These are phyloP conservation scores for Formica selysi DNA, from an alignment of 1,140 invertebrate species.

Conservation along the genomic window DNA sequence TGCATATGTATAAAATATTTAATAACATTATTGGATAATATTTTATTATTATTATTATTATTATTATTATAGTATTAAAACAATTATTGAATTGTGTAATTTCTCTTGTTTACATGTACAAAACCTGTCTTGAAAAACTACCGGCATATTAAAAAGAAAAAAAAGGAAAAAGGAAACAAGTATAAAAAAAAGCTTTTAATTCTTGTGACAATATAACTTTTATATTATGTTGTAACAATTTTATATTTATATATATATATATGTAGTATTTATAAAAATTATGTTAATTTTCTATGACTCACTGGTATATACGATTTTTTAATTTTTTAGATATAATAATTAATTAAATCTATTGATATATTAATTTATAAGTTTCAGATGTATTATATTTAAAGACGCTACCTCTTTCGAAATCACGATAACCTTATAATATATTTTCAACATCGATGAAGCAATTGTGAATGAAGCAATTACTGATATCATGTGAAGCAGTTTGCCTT, in stretches of 20 bases:
- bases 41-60: slow-evolving; percentile 71
- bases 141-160: too few relatives aligned
- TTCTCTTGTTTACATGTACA: slow-evolving; percentile 15
- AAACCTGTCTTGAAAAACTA: too few relatives aligned
- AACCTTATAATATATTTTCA: slow-evolving; percentile 10
- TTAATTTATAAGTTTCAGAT: slow-evolving; percentile 4
- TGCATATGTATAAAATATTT: slow-evolving; percentile 81
- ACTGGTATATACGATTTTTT: too few relatives aligned
- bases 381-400: too few relatives aligned
- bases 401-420: background rate
- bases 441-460: background rate
- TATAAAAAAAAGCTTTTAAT: too few relatives aligned
- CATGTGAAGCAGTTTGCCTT: background rate
- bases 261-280: too few relatives aligned
- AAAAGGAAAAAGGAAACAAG: too few relatives aligned
- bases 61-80: slow-evolving; percentile 68
- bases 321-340: background rate
- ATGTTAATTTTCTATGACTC: too few relatives aligned
- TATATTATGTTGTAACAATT: too few relatives aligned
- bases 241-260: too few relatives aligned
- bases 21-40: slow-evolving; percentile 71
- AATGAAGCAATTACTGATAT: slow-evolving; percentile 2
- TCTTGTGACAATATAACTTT: too few relatives aligned
- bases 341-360: slow-evolving; percentile 11
- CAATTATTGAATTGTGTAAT: slow-evolving; percentile 71